These are phyloP conservation scores for Mustelus asterias DNA, from an alignment of 2,113 vertebrate species.

Conservation along the genomic window DNA sequence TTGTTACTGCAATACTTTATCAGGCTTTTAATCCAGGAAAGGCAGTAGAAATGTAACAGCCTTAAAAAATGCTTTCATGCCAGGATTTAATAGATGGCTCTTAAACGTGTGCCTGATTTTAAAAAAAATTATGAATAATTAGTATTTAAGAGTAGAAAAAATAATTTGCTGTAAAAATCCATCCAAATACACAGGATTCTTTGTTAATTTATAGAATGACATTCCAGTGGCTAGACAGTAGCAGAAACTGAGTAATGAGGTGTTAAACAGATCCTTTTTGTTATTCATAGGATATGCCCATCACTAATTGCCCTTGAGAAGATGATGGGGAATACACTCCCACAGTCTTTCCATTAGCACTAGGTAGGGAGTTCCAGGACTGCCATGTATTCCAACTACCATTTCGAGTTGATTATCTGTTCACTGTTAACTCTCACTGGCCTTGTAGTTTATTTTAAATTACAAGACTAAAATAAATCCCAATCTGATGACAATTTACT, in stretches of 20 bases:
- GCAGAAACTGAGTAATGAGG: slow-evolving; percentile 17
- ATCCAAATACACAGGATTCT: not conserved
- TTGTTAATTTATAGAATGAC: not conserved
- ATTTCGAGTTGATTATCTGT: not conserved
- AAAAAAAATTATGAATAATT: not conserved
- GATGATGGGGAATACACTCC: not conserved
- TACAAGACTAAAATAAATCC: not conserved
- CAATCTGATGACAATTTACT: not conserved
- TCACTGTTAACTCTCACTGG: not conserved
- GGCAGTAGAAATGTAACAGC: not conserved
- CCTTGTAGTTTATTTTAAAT: not conserved
- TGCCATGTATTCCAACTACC: not conserved
- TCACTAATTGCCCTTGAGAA: not conserved
- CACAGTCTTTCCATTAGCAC: not conserved
- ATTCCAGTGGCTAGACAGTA: not conserved
- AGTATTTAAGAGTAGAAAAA: not conserved
- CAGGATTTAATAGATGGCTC: not conserved
- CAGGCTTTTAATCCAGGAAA: not conserved
- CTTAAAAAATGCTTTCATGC: not conserved
- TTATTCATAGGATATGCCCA: not conserved
- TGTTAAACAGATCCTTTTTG: not conserved
- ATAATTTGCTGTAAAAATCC: not conserved
- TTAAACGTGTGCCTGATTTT: not conserved
- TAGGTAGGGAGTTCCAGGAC: not conserved
- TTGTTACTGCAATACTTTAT: not conserved